A percentile compares a stretch with the other conserved stretches of the same genome.
Conservation (phyloP, 2,113 vertebrate species). For the Sander vitreus region DNA sequence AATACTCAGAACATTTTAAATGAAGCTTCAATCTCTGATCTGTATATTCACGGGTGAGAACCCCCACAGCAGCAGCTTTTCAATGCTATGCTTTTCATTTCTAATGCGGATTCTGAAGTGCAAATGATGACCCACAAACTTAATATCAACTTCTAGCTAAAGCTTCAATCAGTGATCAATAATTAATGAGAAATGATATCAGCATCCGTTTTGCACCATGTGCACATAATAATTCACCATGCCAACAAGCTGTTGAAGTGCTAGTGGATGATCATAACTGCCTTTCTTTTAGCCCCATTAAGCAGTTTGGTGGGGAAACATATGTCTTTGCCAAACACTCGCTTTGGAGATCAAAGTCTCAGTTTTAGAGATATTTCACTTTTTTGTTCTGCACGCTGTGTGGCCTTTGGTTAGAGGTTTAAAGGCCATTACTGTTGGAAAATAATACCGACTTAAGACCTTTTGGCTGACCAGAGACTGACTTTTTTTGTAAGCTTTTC, state of each 20-base stretch:
- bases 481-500: slow-evolving; percentile 42
- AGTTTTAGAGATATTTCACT: slow-evolving; percentile 52
- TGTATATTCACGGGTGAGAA: not conserved
- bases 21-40: slow-evolving; percentile 7
- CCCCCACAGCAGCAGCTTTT: not conserved
- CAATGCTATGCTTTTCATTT: not conserved
- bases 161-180: slow-evolving; percentile 50
- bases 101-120: slow-evolving; percentile 9
- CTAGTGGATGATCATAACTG: slow-evolving; percentile 21
- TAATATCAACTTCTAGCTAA: slow-evolving; percentile 1
- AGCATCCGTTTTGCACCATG: slow-evolving; percentile 24
- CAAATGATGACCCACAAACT: slow-evolving; percentile 45
- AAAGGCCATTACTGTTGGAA: slow-evolving; percentile 58
- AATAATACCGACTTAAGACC: slow-evolving; percentile 46
- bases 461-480: slow-evolving; percentile 62
- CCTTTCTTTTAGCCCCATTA: slow-evolving; percentile 41
- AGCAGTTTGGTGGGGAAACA: slow-evolving; percentile 55
- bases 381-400: slow-evolving; percentile 60
- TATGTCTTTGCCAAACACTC: slow-evolving; percentile 62
- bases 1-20: slow-evolving; percentile 31
- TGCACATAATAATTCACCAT: slow-evolving; percentile 24
- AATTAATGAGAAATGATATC: slow-evolving; percentile 50
- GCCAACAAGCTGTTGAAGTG: slow-evolving; percentile 36
- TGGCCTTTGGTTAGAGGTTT: slow-evolving; percentile 62
- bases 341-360: slow-evolving; percentile 61